Conservation (phyloP, 2,113 vertebrate species). For the Vanacampus margaritifer region DNA sequence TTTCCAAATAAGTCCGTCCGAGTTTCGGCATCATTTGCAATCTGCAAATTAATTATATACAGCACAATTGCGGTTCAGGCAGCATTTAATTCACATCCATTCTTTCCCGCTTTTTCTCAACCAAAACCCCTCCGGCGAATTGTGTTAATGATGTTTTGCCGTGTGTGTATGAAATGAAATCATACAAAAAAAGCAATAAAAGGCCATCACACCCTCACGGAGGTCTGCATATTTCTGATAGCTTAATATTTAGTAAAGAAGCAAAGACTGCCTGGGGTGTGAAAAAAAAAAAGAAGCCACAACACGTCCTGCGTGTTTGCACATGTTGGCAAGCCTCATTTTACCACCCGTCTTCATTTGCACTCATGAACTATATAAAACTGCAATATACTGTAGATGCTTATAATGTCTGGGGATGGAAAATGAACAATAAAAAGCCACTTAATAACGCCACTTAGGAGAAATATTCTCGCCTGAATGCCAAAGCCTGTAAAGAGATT, state of each 20-base stretch:
- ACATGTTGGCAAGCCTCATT: constrained; percentile 11
- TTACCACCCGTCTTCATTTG: constrained; percentile 6
- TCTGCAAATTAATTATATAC: constrained; percentile 27
- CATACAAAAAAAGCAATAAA: neutral
- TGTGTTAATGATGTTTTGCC: constrained; percentile 18
- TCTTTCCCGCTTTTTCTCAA: neutral
- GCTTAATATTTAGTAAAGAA: neutral
- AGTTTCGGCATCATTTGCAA: neutral
- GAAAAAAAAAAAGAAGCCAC: neutral
- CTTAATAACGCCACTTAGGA: neutral
- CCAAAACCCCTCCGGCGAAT: constrained; percentile 21
- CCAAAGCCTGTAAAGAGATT: constrained; percentile 1
- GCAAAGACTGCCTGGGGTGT: neutral
- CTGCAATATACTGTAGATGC: neutral
- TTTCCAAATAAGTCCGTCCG: neutral
- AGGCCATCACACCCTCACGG: constrained; percentile 14
- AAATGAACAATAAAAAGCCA: neutral
- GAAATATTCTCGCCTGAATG: neutral
- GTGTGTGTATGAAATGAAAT: neutral
- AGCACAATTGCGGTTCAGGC: constrained; percentile 35
- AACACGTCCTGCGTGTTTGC: neutral
- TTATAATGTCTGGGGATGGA: neutral
- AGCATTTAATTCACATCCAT: constrained; percentile 16
- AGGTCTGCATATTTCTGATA: constrained; percentile 25
- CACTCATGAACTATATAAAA: neutral